Evolutionary conservation across 2,797 vertebrate species (phyloP).

Genomic region (Melanotaenia pygmaea): DNA sequence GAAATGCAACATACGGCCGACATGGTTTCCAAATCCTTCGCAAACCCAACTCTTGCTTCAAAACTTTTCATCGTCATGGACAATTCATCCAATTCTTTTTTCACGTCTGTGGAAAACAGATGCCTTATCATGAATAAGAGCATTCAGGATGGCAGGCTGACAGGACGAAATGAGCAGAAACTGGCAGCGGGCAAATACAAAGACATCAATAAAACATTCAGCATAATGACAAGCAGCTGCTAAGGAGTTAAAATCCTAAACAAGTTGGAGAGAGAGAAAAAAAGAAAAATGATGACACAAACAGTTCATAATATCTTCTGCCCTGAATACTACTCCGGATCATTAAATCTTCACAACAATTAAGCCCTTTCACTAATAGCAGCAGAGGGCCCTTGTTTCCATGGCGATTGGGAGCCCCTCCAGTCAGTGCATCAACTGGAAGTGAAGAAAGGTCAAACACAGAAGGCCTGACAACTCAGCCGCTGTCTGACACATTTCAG

Average conservation of each 20-base stretch:
- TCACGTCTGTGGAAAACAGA: conserved; percentile 85
- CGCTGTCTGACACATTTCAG: conserved; percentile 97
- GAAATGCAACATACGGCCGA: conserved; percentile 82
- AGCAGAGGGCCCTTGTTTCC: conserved; percentile 93
- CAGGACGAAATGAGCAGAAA: conserved; percentile 5
- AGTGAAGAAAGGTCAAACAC: conserved; percentile 97
- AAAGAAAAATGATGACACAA: conserved; percentile 90
- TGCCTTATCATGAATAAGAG: conserved; percentile 23
- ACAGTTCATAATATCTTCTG: conserved; percentile 98
- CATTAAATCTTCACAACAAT: conserved; percentile 99
- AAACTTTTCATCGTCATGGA: conserved; percentile 91
- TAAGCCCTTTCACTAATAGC: conserved; percentile 95
- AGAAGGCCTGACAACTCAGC: conserved; percentile 96
- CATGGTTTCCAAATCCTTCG: conserved; percentile 87
- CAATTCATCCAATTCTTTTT: conserved; percentile 88
- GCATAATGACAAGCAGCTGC: conserved; percentile 30
- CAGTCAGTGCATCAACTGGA: conserved; percentile 91
- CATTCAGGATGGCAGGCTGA: conserved; percentile 9
- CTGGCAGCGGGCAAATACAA: background rate
- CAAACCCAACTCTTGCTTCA: conserved; percentile 89
- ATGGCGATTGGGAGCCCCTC: conserved; percentile 96
- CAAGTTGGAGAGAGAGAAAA: conserved; percentile 73
- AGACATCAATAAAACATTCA: conserved; percentile 31
- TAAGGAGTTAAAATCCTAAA: conserved; percentile 82
- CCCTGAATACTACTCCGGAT: conserved; percentile 96